phyloP scores from a whole-genome alignment of 2,113 vertebrate genomes.

The Amphiprion ocellaris region DNA sequence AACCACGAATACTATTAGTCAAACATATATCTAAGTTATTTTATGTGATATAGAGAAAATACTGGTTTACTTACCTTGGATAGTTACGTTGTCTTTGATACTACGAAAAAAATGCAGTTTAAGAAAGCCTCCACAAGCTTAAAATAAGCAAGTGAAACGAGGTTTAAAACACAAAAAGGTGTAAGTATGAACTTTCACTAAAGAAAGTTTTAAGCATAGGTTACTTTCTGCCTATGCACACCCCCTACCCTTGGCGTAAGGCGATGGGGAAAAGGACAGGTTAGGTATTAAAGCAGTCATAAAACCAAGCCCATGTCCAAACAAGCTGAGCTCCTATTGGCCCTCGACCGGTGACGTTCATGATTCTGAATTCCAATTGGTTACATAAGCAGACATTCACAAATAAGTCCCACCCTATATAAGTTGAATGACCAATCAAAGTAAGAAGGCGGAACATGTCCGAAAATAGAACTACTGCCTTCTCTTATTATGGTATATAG shows the following conservation, averaged over 20 bases:
- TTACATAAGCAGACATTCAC: background rate
- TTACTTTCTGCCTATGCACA: constrained; percentile 79
- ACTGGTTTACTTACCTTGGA: constrained; percentile 65
- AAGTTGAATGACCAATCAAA: constrained; percentile 26
- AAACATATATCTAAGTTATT: background rate
- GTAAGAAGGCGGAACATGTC: background rate
- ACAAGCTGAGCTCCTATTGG: constrained; percentile 69
- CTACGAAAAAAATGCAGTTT: background rate
- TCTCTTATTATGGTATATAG: background rate
- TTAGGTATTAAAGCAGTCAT: constrained; percentile 52
- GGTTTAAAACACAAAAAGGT: constrained; percentile 55
- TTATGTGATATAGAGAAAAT: background rate
- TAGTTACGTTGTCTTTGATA: constrained; percentile 41
- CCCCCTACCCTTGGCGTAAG: constrained; percentile 86
- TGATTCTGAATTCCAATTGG: constrained; percentile 56
- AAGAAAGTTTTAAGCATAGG: constrained; percentile 82
- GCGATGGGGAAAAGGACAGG: constrained; percentile 60
- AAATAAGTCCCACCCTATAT: background rate
- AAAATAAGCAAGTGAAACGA: constrained; percentile 29
- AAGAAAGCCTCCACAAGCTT: constrained; percentile 27
- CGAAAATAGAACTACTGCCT: background rate
- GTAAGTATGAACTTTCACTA: constrained; percentile 72
- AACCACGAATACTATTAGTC: fast-evolving
- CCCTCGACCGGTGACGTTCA: background rate
- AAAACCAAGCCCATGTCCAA: constrained; percentile 57